phyloP scores from a whole-genome alignment of 2,113 vertebrate species.

The Anas platyrhynchos region DNA sequence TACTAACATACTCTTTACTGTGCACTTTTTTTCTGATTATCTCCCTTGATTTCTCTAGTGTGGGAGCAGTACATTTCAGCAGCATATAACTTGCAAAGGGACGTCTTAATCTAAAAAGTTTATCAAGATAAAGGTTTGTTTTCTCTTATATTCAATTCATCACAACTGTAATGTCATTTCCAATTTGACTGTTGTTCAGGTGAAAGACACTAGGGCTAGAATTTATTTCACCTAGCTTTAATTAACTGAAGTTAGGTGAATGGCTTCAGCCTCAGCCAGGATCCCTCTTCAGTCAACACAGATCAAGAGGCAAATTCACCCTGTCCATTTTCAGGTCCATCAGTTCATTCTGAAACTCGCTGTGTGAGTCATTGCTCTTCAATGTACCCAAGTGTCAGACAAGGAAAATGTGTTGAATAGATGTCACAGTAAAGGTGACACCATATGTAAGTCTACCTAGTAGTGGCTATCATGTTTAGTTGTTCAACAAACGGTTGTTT shows the following conservation, averaged over 20 bases:
- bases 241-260: not conserved
- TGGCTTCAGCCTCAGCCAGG: not conserved
- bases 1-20: not conserved
- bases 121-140: not conserved
- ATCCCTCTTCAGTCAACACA: not conserved
- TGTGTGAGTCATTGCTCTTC: not conserved
- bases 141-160: not conserved
- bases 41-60: not conserved
- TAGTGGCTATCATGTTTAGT: not conserved
- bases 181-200: not conserved
- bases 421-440: not conserved
- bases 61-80: not conserved
- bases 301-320: not conserved
- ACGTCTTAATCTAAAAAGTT: not conserved
- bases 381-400: not conserved
- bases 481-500: not conserved
- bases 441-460: not conserved
- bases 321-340: not conserved
- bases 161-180: not conserved
- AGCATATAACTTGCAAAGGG: not conserved
- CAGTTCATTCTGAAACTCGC: not conserved
- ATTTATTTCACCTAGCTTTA: not conserved
- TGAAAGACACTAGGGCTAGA: not conserved
- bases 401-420: not conserved
- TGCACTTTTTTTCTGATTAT: not conserved